Base-by-base conservation (phyloP, 1,140 invertebrate species). In the Aplysia californica region DNA sequence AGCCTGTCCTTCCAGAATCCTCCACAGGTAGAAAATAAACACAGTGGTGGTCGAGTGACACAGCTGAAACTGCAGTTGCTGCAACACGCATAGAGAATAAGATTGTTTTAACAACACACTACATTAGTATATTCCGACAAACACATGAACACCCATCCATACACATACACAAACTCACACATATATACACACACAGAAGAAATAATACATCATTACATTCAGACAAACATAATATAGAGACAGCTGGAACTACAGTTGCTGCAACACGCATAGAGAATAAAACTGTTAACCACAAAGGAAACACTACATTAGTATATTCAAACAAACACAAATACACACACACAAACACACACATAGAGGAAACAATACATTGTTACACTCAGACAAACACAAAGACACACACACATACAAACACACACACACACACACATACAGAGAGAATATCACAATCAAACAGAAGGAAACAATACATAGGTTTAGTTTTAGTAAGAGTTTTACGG, bases 1-100 rank as follows among this genome's bases (percentile, higher is more conserved):
- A 36, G 94, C 94, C 84, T 96, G 95, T 0, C 94, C 94, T 85
- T 96, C 95, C 0, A 94, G 91, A 0, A 95, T 87, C 75, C 94
- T 92, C 95, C 95, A 96, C 56, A 94, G 84, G 85, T 92, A 93
- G 0, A 94, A 92, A 0, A 95, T 91, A 5, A 92, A 88, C 89
- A 94, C 95, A 81, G 95, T 95, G 35, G 93, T 92, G 0, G 92
- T 91, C 2, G 93, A 94, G 64, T 91, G 87, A 69, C 92, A 84
- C 3, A 91, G 85, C 61, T 87, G 77, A 21, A 87, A 84, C 79
- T 93, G 93, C 75, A 91, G 88, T 26, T 87, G 81, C 75, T 88
- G 77, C 26, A 50, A n/a, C 10, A 10, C 6, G 26, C 29, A 29
- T 6, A 26, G 20, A 50, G n/a, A n/a, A 50, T 50, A 50, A 50